Evolutionary conservation across 92 coral and sea anemone genomes (phyloP).

Genomic region (Micromussa lordhowensis): DNA sequence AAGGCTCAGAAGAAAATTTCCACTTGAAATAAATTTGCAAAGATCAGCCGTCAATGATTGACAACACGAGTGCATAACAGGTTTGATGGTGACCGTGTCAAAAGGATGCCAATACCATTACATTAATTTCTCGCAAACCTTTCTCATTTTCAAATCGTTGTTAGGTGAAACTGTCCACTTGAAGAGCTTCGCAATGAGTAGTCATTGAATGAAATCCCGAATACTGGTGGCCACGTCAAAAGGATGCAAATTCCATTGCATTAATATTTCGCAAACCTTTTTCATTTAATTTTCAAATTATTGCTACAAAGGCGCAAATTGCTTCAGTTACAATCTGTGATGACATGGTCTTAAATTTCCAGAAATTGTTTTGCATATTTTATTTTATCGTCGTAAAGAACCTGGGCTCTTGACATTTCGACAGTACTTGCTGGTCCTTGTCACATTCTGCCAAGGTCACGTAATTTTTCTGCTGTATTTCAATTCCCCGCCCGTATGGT

Average conservation of each 20-base stretch:
- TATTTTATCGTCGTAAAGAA: neutral
- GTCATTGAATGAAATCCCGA: too few relatives aligned
- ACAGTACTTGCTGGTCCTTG: neutral
- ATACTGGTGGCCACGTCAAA: neutral
- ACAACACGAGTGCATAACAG: neutral
- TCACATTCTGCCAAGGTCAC: neutral
- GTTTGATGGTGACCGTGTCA: neutral
- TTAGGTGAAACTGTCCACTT: neutral
- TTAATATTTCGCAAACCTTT: neutral
- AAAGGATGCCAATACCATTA: neutral
- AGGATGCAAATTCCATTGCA: neutral
- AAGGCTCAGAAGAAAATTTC: neutral
- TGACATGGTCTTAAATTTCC: neutral
- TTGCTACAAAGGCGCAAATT: neutral
- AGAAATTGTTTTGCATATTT: neutral
- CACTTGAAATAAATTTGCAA: neutral
- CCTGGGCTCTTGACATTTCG: neutral
- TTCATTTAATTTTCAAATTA: neutral
- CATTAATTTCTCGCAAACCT: neutral
- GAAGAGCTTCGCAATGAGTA: too few relatives aligned
- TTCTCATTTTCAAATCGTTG: neutral
- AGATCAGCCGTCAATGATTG: slow-evolving; percentile 1
- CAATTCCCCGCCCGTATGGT: neutral
- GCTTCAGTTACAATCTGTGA: neutral
- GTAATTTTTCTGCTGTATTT: neutral